These are phyloP conservation scores for Labrus mixtus DNA, from an alignment of 2,113 vertebrate genomes.

Conservation along the genomic window DNA sequence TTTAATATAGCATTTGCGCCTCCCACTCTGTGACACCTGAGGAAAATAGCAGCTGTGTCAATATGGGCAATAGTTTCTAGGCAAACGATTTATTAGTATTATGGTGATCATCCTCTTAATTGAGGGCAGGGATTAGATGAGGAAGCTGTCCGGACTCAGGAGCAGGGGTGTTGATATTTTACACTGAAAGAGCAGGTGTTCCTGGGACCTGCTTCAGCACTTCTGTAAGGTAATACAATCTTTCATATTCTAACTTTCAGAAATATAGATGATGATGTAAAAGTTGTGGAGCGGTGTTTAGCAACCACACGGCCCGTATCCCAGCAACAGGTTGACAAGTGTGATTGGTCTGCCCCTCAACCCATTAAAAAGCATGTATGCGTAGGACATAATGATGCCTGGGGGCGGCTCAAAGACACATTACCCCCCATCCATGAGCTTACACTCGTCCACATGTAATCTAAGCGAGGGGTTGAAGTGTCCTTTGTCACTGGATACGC, in stretches of 20 bases:
- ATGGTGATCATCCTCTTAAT: slow-evolving; percentile 38
- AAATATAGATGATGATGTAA: slow-evolving; percentile 98
- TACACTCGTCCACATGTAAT: slow-evolving; percentile 85
- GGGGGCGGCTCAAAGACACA: slow-evolving; percentile 81
- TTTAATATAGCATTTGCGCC: no score
- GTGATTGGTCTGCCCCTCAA: slow-evolving; percentile 84
- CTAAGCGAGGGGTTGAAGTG: slow-evolving; percentile 87
- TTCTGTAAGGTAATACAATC: slow-evolving; percentile 90
- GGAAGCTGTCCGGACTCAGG: slow-evolving; percentile 43
- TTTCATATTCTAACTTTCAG: slow-evolving; percentile 91
- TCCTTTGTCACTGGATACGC: slow-evolving; percentile 88
- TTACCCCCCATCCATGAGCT: slow-evolving; percentile 78
- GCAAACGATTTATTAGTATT: slow-evolving; percentile 28
- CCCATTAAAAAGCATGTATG: slow-evolving; percentile 85
- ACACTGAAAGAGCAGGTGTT: slow-evolving; percentile 81
- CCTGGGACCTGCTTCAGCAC: slow-evolving; percentile 87
- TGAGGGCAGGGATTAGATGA: slow-evolving; percentile 38
- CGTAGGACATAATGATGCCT: slow-evolving; percentile 86
- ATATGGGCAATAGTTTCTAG: not conserved
- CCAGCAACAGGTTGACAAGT: slow-evolving; percentile 79
- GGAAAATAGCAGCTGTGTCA: not conserved
- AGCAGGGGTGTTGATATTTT: slow-evolving; percentile 76
- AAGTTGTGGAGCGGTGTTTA: slow-evolving; percentile 90
- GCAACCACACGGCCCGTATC: slow-evolving; percentile 84
- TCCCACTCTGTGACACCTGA: not conserved